Conservation (phyloP, 2,888 invertebrate genomes). For the Macropis europaea region DNA sequence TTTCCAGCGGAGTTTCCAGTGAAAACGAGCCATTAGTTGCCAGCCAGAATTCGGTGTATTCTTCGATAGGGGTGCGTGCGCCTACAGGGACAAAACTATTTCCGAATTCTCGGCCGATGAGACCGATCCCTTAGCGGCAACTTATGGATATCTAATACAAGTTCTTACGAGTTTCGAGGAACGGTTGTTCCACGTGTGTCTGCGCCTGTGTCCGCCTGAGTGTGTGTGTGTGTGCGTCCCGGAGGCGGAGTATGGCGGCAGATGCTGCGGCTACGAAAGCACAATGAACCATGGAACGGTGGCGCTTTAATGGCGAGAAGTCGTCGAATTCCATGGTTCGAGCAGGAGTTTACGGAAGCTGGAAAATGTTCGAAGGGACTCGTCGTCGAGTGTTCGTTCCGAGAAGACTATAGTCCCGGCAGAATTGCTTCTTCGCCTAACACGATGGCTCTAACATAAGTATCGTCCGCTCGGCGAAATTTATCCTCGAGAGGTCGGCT, state of each 20-base stretch:
- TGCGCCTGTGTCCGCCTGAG: not conserved
- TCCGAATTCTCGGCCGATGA: conserved; percentile 64
- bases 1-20: too few species aligned
- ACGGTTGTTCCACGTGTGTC: conserved; percentile 65
- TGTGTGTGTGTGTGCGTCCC: not conserved
- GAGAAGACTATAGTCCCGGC: conserved; percentile 34
- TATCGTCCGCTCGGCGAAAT: conserved; percentile 1
- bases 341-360: conserved; percentile 3
- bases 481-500: not conserved
- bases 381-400: conserved; percentile 55
- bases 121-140: conserved; percentile 70
- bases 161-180: conserved; percentile 69
- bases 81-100: conserved; percentile 63
- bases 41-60: not conserved
- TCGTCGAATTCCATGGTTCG: conserved; percentile 66
- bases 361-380: conserved; percentile 38
- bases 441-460: conserved; percentile 6
- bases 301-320: conserved; percentile 69
- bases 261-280: conserved; percentile 54
- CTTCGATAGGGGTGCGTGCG: not conserved
- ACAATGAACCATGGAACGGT: conserved; percentile 69
- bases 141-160: conserved; percentile 72
- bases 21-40: not conserved
- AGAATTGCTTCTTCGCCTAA: conserved; percentile 56
- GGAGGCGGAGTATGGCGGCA: conserved; percentile 20